phyloP scores from a whole-genome alignment of 2,888 invertebrate species.

The Coecobrya sp. region DNA sequence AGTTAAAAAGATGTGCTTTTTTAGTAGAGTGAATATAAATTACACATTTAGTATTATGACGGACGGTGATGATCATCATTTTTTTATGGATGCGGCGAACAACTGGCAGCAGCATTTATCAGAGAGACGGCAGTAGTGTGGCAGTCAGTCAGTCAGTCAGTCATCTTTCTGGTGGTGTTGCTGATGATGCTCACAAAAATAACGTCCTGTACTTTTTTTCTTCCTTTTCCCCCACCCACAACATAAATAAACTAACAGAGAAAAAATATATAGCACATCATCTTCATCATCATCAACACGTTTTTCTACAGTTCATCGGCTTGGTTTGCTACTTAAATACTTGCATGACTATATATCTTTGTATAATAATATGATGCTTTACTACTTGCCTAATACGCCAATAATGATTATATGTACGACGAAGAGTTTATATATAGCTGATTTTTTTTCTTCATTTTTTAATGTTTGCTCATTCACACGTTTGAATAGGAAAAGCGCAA shows the following conservation, averaged over 20 bases:
- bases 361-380: no score
- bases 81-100: no score
- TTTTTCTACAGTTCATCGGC: conserved; percentile 60
- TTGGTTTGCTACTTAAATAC: conserved; percentile 1
- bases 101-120: background rate
- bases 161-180: conserved; percentile 17
- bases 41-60: background rate
- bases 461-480: background rate
- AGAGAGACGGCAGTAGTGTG: background rate
- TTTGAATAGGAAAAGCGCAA: background rate
- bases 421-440: no score
- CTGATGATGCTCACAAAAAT: conserved; percentile 19
- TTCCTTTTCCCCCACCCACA: conserved; percentile 65
- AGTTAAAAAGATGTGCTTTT: background rate
- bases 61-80: background rate
- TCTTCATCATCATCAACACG: background rate
- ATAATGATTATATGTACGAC: background rate
- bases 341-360: background rate
- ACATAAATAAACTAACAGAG: conserved; percentile 19
- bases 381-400: background rate
- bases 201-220: conserved; percentile 58
- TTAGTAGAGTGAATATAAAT: background rate
- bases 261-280: conserved; percentile 19
- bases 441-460: background rate
- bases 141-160: conserved; percentile 70